These are phyloP conservation scores for Trachelipus rathkii DNA, from an alignment of 1,140 invertebrate species.

Conservation along the genomic window DNA sequence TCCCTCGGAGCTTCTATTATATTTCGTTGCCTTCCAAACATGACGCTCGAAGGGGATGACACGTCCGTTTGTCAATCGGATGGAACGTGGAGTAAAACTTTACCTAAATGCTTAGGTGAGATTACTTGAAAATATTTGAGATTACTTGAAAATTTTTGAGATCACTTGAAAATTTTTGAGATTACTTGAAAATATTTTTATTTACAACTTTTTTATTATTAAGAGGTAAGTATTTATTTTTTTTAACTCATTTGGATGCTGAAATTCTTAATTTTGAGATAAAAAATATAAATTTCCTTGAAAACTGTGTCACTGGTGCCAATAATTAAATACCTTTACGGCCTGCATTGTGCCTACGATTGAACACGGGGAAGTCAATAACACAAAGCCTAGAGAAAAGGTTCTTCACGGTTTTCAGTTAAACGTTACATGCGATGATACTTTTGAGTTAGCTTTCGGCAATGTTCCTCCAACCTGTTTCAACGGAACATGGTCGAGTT, in stretches of 20 bases:
- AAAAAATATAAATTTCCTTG: no score
- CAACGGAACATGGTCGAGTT: conserved; percentile 92
- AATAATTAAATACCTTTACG: no score
- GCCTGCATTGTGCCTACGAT: conserved; percentile 87
- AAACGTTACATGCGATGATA: conserved; percentile 74
- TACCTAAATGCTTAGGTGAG: conserved; percentile 77
- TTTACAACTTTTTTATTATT: no score
- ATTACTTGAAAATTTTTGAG: conserved; percentile 49
- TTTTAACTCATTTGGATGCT: no score
- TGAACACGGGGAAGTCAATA: conserved; percentile 67
- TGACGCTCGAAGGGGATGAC: conserved; percentile 81
- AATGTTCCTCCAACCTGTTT: conserved; percentile 76
- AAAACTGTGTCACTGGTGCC: no score
- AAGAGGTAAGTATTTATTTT: no score
- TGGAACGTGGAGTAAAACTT: conserved; percentile 85
- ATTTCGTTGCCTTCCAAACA: conserved; percentile 87
- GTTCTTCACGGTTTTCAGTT: conserved; percentile 82
- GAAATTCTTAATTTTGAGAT: no score
- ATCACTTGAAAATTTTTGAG: conserved; percentile 49
- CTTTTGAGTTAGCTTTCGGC: conserved; percentile 75
- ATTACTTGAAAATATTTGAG: conserved; percentile 49
- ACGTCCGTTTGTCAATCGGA: conserved; percentile 87
- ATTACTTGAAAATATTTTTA: background rate
- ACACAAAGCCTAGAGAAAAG: conserved; percentile 53
- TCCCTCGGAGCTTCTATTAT: conserved; percentile 66